Conservation (phyloP, 1,140 invertebrate species). For the Venustaconcha ellipsiformis region DNA sequence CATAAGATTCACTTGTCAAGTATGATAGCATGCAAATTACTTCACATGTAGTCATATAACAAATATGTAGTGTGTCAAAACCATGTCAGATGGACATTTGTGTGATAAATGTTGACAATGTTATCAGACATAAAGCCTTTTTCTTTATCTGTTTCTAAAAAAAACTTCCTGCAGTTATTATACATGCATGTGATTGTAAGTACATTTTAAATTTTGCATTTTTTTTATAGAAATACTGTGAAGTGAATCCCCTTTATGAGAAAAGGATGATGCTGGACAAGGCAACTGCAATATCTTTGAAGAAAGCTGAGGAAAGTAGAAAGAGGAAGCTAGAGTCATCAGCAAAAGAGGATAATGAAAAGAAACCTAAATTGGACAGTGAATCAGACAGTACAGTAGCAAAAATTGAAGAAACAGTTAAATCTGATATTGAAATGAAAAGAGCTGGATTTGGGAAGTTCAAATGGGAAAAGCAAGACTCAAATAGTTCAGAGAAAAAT, state of each 20-base stretch:
- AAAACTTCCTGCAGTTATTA: not conserved
- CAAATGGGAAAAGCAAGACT: not conserved
- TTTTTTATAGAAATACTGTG: conserved; percentile 50
- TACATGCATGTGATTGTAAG: not conserved
- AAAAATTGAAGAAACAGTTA: not conserved
- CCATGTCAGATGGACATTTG: no score
- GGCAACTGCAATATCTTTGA: conserved; percentile 38
- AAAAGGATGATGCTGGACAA: conserved; percentile 53
- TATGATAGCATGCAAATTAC: no score
- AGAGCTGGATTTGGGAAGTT: not conserved
- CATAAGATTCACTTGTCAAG: no score
- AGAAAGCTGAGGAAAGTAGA: conserved; percentile 20
- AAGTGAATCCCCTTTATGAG: conserved; percentile 61
- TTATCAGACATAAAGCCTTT: no score
- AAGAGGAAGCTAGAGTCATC: conserved; percentile 8
- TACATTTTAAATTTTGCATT: not conserved
- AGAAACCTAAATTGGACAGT: conserved; percentile 13
- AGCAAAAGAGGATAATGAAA: conserved; percentile 28
- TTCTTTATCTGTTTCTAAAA: not conserved
- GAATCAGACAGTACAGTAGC: conserved; percentile 8
- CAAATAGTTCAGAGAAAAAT: not conserved
- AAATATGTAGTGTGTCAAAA: no score
- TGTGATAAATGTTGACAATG: no score
- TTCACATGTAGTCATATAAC: no score
- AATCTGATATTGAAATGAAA: not conserved